Evolutionary conservation across 2,888 invertebrate species (phyloP).

Genomic region (Leuctra nigra): DNA sequence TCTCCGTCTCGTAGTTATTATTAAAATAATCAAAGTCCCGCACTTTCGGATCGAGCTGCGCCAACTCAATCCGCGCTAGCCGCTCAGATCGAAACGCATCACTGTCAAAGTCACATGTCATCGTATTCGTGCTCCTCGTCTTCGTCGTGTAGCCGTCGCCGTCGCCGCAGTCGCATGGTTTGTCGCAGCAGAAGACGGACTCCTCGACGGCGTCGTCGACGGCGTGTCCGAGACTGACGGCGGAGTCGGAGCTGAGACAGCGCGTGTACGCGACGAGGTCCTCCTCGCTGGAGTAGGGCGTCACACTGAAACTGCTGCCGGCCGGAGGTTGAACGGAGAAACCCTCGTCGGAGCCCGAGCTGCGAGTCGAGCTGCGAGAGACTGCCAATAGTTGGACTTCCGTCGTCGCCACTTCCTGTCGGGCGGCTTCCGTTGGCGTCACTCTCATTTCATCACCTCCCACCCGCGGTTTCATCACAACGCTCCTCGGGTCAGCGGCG

Average conservation of each 20-base stretch:
- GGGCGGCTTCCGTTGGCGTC: neutral
- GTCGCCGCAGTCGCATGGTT: neutral
- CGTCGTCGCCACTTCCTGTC: too few species aligned
- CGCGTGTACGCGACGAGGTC: neutral
- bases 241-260: slow-evolving; percentile 11
- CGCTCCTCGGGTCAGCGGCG: neutral
- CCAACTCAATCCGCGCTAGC: neutral
- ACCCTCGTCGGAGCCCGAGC: slow-evolving; percentile 9
- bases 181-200: neutral
- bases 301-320: neutral
- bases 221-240: neutral
- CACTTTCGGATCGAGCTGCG: neutral
- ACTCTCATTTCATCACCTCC: neutral
- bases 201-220: neutral
- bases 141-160: neutral
- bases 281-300: slow-evolving; percentile 5
- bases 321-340: neutral
- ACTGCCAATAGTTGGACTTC: neutral
- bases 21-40: neutral
- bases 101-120: neutral
- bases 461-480: neutral
- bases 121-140: neutral
- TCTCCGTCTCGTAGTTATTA: neutral
- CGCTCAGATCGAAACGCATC: neutral
- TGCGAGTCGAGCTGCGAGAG: neutral